Percentiles rank a stretch among this genome's conserved stretches.
phyloP scores from a whole-genome alignment of 2,113 vertebrate genomes.

The Numenius arquata region DNA sequence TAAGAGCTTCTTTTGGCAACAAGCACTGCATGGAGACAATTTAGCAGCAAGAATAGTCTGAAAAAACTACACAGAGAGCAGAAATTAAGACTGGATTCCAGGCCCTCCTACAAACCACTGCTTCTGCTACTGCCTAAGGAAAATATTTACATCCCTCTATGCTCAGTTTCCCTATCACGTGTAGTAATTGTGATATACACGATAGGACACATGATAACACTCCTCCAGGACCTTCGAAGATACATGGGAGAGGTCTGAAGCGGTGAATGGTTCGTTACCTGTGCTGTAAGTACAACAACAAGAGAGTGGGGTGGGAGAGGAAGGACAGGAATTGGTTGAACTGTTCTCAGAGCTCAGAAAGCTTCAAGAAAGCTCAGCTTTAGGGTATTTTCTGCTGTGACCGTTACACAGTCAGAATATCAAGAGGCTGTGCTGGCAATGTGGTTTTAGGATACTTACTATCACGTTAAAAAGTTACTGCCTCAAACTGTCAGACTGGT shows the following conservation, averaged over 20 bases:
- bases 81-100: not conserved
- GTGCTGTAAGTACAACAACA: not conserved
- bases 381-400: not conserved
- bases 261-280: not conserved
- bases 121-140: not conserved
- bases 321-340: not conserved
- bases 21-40: not conserved
- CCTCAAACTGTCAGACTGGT: not conserved
- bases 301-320: not conserved
- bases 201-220: not conserved
- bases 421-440: not conserved
- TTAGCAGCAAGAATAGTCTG: not conserved
- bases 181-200: not conserved
- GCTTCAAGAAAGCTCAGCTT: not conserved
- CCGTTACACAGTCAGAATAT: not conserved
- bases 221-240: not conserved
- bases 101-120: not conserved
- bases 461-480: not conserved
- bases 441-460: not conserved
- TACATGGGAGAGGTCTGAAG: not conserved
- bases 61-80: not conserved
- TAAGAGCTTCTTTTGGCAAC: not conserved
- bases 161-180: rapidly evolving
- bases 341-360: not conserved
- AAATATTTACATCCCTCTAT: not conserved